phyloP scores from a whole-genome alignment of 2,113 vertebrate genomes.

The Australoheros scitulus region DNA sequence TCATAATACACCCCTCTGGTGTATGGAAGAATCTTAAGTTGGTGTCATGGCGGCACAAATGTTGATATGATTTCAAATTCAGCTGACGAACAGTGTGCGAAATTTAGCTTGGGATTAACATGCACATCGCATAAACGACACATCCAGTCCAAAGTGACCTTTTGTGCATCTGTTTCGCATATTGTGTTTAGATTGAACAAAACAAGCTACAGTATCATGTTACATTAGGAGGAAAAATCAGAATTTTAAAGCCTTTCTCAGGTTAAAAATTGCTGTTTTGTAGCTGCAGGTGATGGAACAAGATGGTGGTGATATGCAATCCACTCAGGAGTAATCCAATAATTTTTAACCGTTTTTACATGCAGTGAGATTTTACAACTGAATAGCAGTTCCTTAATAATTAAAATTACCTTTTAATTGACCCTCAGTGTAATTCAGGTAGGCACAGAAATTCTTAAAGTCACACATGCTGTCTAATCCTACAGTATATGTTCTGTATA shows the following conservation, averaged over 20 bases:
- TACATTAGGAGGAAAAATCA: neutral
- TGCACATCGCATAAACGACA: neutral
- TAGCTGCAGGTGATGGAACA: neutral
- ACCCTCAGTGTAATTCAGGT: neutral
- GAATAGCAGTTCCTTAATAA: neutral
- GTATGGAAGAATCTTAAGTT: too few relatives aligned
- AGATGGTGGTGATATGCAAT: neutral
- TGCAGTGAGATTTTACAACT: neutral
- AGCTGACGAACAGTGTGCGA: too few relatives aligned
- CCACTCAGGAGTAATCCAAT: neutral
- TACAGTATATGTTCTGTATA: neutral
- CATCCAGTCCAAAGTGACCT: neutral
- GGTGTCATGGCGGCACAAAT: too few relatives aligned
- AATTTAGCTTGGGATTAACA: neutral
- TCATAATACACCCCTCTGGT: neutral
- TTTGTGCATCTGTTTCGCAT: neutral
- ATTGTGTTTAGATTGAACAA: neutral
- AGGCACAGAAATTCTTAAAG: neutral
- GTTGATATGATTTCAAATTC: too few relatives aligned
- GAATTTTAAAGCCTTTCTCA: neutral
- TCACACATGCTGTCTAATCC: neutral
- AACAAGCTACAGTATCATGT: neutral
- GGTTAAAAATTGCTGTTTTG: neutral
- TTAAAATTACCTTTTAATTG: neutral
- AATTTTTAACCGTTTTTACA: neutral